A percentile compares a stretch with the other conserved stretches of the same genome.
Conservation (phyloP, 1,140 invertebrate species). For the Megathymus violae region DNA sequence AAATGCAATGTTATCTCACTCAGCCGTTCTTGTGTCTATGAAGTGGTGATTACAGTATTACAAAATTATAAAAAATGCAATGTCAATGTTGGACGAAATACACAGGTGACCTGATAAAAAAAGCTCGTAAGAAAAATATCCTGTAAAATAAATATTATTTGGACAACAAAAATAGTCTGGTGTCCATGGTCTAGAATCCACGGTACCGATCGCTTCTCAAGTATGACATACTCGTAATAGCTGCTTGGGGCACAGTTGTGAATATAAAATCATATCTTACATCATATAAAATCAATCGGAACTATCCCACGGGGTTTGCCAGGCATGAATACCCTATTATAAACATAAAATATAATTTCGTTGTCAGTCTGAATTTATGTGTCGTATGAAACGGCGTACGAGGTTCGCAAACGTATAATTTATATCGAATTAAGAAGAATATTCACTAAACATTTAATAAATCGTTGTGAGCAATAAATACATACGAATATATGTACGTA, state of each 20-base stretch:
- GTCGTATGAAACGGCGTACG: constrained; percentile 50
- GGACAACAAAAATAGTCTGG: not conserved
- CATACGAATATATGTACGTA: constrained; percentile 1
- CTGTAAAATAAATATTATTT: no score
- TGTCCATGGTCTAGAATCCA: not conserved
- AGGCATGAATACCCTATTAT: constrained; percentile 38
- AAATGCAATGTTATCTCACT: no score
- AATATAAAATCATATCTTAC: not conserved
- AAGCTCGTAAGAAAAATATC: no score
- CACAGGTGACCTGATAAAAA: no score
- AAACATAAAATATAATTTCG: constrained; percentile 74
- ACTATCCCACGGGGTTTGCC: constrained; percentile 1
- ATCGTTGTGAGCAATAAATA: constrained; percentile 55
- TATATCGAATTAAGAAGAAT: constrained; percentile 66
- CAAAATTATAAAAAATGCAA: no score
- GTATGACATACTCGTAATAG: not conserved
- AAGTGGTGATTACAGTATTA: no score
- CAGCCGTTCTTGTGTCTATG: no score
- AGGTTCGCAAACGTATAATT: constrained; percentile 56
- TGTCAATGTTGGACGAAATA: no score
- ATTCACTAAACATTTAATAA: constrained; percentile 63
- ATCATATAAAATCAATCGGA: not conserved
- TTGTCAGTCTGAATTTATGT: constrained; percentile 67
- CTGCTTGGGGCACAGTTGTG: not conserved
- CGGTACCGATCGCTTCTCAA: not conserved